A percentile compares a stretch with the other conserved stretches of the same genome.
These are phyloP conservation scores for Stylophora pistillata DNA, from an alignment of 64 coral and sea anemone species.

Conservation along the genomic window DNA sequence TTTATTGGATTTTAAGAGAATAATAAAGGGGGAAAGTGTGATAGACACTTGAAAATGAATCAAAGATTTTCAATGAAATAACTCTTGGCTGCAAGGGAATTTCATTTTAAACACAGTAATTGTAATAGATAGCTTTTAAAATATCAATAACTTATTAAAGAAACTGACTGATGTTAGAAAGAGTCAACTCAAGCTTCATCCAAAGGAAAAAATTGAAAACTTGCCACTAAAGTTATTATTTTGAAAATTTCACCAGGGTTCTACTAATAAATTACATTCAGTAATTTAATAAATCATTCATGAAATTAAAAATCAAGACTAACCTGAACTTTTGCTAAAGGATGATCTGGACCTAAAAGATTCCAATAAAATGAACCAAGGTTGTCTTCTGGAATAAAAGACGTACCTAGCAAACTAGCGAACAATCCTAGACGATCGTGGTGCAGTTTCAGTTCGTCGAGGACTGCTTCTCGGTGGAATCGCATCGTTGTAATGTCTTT, in stretches of 20 bases:
- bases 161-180: no score
- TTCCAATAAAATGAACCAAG: constrained; percentile 91
- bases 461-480: constrained; percentile 73
- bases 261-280: background rate
- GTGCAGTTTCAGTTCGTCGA: constrained; percentile 67
- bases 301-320: background rate
- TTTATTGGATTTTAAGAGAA: no score
- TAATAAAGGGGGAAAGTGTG: no score
- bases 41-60: no score
- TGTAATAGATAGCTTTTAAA: no score
- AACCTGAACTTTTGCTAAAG: constrained; percentile 87
- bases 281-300: background rate
- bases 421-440: constrained; percentile 75
- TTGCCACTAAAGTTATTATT: no score
- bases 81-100: no score
- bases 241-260: background rate
- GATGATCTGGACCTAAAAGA: constrained; percentile 85
- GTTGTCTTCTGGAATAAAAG: constrained; percentile 88
- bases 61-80: no score
- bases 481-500: constrained; percentile 73
- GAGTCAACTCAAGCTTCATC: no score
- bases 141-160: no score
- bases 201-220: no score
- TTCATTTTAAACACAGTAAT: no score
- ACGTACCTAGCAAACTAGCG: constrained; percentile 84